Percentiles rank a stretch among this genome's conserved stretches.
Evolutionary conservation across 35 echinoderm and acorn worm species (phyloP).

Genomic region (Nesometra sesokonis): DNA sequence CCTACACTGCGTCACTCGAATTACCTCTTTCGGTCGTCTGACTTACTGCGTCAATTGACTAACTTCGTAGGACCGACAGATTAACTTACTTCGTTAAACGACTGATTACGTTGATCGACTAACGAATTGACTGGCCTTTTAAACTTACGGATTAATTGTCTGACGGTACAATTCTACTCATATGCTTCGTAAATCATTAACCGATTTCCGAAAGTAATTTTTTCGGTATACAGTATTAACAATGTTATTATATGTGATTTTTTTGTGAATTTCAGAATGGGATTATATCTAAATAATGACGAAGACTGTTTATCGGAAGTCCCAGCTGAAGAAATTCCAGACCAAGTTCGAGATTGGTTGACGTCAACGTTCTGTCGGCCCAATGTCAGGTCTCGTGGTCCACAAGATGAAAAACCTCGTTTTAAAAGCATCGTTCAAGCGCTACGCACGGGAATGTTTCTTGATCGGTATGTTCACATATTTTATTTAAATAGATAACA

Average conservation of each 20-base stretch:
- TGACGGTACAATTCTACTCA: no score
- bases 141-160: no score
- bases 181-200: no score
- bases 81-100: no score
- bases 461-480: slow-evolving; percentile 51
- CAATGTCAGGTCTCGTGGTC: slow-evolving; percentile 50
- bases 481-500: not conserved
- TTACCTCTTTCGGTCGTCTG: no score
- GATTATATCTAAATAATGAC: slow-evolving; percentile 32
- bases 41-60: no score
- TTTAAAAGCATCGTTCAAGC: slow-evolving; percentile 99
- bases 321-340: slow-evolving; percentile 79
- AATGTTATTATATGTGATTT: not conserved
- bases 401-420: slow-evolving; percentile 84
- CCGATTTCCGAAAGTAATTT: no score
- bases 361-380: slow-evolving; percentile 96
- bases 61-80: no score
- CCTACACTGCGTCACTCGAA: no score
- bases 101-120: no score
- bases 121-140: no score
- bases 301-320: slow-evolving; percentile 97
- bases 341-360: slow-evolving; percentile 94
- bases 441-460: slow-evolving; percentile 82
- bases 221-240: no score
- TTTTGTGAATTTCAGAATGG: not conserved